phyloP scores from a whole-genome alignment of 2,797 vertebrate genomes.

The Malurus splendens region DNA sequence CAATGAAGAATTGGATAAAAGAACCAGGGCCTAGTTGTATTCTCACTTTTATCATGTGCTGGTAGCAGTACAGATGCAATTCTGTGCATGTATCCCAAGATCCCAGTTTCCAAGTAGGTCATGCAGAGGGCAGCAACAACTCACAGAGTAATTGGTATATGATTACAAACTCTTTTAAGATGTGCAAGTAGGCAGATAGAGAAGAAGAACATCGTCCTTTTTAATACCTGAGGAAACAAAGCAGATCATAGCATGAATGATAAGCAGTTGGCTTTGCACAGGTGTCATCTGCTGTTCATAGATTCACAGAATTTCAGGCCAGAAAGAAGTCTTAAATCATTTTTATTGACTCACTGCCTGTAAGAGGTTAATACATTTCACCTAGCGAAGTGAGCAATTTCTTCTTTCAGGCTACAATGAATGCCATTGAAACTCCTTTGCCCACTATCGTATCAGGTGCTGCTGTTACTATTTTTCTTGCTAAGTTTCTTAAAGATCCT shows the following conservation, averaged over 20 bases:
- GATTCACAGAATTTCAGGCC: conserved; percentile 13
- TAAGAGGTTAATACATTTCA: conserved; percentile 55
- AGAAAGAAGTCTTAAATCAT: conserved; percentile 42
- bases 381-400: conserved; percentile 38
- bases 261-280: conserved; percentile 25
- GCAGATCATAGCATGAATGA: conserved; percentile 20
- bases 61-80: neutral
- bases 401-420: conserved; percentile 26
- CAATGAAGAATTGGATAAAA: neutral
- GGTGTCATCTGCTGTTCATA: conserved; percentile 30
- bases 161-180: neutral
- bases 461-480: conserved; percentile 22
- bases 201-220: conserved; percentile 15
- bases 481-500: neutral
- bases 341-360: conserved; percentile 54
- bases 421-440: conserved; percentile 30
- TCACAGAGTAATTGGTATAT: neutral
- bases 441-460: neutral
- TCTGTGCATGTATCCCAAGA: neutral
- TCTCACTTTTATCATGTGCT: neutral
- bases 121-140: neutral
- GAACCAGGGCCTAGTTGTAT: rapidly evolving
- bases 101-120: neutral
- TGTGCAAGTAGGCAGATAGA: neutral
- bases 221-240: conserved; percentile 26